Evolutionary conservation across 92 coral and sea anemone genomes (phyloP).

Genomic region (Montipora capitata): DNA sequence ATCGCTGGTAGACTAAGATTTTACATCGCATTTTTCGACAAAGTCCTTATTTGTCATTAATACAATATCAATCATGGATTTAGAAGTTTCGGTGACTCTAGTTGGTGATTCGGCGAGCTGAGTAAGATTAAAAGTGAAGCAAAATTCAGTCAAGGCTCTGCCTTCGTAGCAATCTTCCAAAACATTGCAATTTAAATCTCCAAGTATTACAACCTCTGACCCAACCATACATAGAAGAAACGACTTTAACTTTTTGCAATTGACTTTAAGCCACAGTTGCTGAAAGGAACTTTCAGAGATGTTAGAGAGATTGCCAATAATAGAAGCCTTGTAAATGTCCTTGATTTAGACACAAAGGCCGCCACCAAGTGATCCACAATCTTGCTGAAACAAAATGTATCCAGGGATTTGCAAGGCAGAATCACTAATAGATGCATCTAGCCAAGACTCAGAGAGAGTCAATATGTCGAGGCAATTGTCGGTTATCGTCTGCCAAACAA

Average conservation of each 20-base stretch:
- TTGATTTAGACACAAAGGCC: conserved; percentile 47
- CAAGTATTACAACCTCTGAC: background rate
- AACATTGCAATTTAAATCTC: background rate
- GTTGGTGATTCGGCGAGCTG: conserved; percentile 40
- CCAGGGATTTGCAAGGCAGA: conserved; percentile 52
- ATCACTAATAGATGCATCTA: conserved; percentile 42
- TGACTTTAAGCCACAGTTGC: conserved; percentile 67
- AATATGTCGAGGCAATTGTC: conserved; percentile 46
- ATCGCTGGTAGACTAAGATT: conserved; percentile 47
- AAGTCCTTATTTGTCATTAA: conserved; percentile 44
- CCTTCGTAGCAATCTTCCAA: background rate
- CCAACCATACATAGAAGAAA: conserved; percentile 44
- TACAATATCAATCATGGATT: conserved; percentile 59
- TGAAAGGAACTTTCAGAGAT: conserved; percentile 45
- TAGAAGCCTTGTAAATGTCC: conserved; percentile 43
- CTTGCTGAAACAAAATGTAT: conserved; percentile 39
- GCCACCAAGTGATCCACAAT: conserved; percentile 53
- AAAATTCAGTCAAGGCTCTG: background rate
- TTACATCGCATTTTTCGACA: conserved; percentile 41
- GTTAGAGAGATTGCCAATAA: conserved; percentile 5
- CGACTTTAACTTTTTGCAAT: conserved; percentile 45
- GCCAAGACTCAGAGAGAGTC: conserved; percentile 64
- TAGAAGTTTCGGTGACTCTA: conserved; percentile 62
- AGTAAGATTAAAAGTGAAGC: background rate
- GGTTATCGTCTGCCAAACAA: conserved; percentile 27